Base-by-base conservation (phyloP, 1,140 invertebrate species). In the Megathymus violae region DNA sequence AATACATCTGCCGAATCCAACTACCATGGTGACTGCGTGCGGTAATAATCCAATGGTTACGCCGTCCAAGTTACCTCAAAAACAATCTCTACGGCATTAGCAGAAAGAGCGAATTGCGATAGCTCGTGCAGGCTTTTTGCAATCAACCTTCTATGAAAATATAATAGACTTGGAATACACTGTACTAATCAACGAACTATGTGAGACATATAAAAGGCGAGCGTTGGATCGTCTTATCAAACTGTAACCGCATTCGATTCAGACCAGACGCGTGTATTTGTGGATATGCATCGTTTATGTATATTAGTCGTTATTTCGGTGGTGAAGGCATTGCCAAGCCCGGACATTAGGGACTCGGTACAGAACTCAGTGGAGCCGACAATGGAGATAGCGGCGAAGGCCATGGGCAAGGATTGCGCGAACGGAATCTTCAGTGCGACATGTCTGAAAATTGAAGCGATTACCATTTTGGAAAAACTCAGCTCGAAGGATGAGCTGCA, bases 391-490 rank as follows among this genome's bases (percentile, higher is more conserved):
- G 74, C 82, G 7, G 81, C 79, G 0, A 71, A 85, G 52, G 67
- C 77, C 0, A 69, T 91, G 63, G 74, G 77, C 6, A 94, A 93
- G 67, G 94, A 95, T 69, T 97, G 96, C 72, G 88, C 92, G 14
- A 81, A 71, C 7, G 94, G 93, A 4, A 92, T 93, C 0, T 96
- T 96, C 69, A 96, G 94, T 84, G 91, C 93, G 4, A 95, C 95
- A 19, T 97, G 96, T 74, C 85, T 96, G 9, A 96, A 96, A 80
- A 89, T 97, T 44, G 95, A 96, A 83, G 93, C 96, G n/a, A 94
- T 96, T 7, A 94, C 94, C 0, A 93, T 96, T 73, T 91, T 97
- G 19, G 95, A 96, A 70, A 94, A 94, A 66, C 77, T 96, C 2
- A 94, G 94, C 17, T 92, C 94, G 44, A 93, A 93, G 43, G 92